Evolutionary conservation across 2,113 vertebrate species (phyloP), one percentile per base, ranked within the genome.

Genomic region (Malaclemys terrapin): DNA sequence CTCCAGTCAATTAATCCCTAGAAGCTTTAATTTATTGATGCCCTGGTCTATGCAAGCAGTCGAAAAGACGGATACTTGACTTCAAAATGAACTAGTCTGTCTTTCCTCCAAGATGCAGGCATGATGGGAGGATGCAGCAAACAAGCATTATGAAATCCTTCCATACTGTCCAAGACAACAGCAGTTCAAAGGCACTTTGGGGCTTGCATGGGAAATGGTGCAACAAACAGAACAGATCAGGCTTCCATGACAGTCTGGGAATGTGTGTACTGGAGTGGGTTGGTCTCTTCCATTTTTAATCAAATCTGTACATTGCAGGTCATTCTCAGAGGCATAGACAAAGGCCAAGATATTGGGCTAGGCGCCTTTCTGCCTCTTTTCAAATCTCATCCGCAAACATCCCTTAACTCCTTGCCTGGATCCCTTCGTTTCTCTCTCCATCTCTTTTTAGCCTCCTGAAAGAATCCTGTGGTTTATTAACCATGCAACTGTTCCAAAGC

Each of bases 1-100:
- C 93, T 95, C 93, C 92, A 79, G 96, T 96, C 96, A 97, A 97
- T 98, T 98, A 96, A 97, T 96, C 88, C 93, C 89, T 81, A 89
- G 93, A 96, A 97, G 22, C 82, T 62, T 91, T 95, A 93, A 96
- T 97, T 95, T 97, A 97, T 96, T 83, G 96, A 94, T 91, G 96
- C 85, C 88, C 52, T 31, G 53, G 83, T 87, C 92, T 88, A 65
- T 45, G 94, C 53, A 92, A 88, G 96, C 90, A 0, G 0, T 96
- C 3, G 0, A 92, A 95, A 96, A 96, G 95, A 96, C 88, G 87
- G 95, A 96, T 95, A 52, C 85, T 82, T 91, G 94, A 82, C 87
- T 92, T 95, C 90, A 85, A 95, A 96, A 94, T 90, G 92, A 96
- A 96, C 94, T 85, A 57, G 83, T 59, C 94, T 93, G 87, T 47